Evolutionary conservation across 2,797 vertebrate species (phyloP), one percentile per base, ranked within the genome.

Genomic region (Taenioides sp.): DNA sequence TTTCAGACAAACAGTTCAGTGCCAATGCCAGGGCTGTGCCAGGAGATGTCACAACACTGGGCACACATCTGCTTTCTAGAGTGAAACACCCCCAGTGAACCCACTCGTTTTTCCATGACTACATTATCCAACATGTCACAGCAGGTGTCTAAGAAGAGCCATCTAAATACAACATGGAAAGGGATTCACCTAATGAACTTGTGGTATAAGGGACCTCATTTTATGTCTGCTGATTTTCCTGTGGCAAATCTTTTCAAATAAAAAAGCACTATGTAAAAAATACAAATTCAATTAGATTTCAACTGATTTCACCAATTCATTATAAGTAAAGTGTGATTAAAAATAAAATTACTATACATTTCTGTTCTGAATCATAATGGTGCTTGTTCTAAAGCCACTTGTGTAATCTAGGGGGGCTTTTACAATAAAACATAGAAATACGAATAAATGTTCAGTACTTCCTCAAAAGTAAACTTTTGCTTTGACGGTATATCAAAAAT

Each of bases 51-150:
- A 54, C 59, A 23, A 37, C 28, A 65, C 43, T 57, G 69, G 76
- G 72, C 60, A 69, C 47, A 75, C 54, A 77, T 75, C 73, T 76
- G 59, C 69, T 65, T 59, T 52, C 62, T 69, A 43, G 23, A 27
- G 23, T 59, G 16, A 76, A 70, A 23, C 28, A 23, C 47, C 28
- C 47, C 11, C 31, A 64, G 54, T 18, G 23, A 66, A 74, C 23
- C 54, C 73, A 34, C 17, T 34, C 67, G 71, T 70, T 69, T 57
- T 74, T 73, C 22, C 37, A 70, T 69, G 54, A 66, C 22, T 55
- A 57, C 22, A 50, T 69, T 49, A 62, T 69, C 58, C 65, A 58
- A 75, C 58, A 9, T 71, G 70, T 55, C 40, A 69, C 11, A 22
- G 70, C 73, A 59, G 68, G 75, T 76, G 71, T 70, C 71, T 64